Base-by-base conservation (phyloP, 37 sponge, comb jelly and placozoan genomes). In the Beroe forskalii region DNA sequence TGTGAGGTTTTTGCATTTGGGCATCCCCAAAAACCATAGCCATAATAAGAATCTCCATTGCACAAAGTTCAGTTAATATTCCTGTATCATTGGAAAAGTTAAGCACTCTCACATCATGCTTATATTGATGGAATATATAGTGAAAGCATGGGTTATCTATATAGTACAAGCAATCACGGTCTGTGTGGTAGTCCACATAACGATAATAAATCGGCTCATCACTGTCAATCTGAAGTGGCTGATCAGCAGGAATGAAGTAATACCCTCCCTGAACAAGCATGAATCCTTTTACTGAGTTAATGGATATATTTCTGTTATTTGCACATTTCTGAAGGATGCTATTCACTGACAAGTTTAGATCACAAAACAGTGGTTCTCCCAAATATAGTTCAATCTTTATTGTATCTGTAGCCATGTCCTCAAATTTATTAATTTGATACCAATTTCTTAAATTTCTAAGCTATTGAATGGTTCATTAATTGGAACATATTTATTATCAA, bases 141-240 rank as follows among this genome's bases (percentile, higher is more conserved):
- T 80, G 44, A 44, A 80, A 80, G 42, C 86, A 80, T 42, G 44
- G n/a, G 42, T 80, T 80, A 25, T 80, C 86, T 23, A 25, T 80
- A 48, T 80, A 80, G 40, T 80, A 80, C 28, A 80, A 48, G 31
- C 55, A 80, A 80, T 80, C 86, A n/a, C 55, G 40, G 20, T 80
- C 86, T n/a, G 86, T 80, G 55, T 80, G 86, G 27, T 80, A 80
- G 40, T 80, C 86, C 14, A 80, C 86, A 80, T 80, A 80, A n/a
- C 86, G 44, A 43, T 80, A 80, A 48, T 44, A 80, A 42, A 80
- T 80, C 3, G 86, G 44, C 86, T 80, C 55, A 43, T 80, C 35
- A 22, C 30, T 24, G 36, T 35, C 72, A 32, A 27, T 69, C 32
- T 32, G 33, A 23, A 80, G 40, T 20, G 55, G 3, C 27, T 80